phyloP scores from a whole-genome alignment of 2,113 vertebrate species.

The Corythoichthys intestinalis region DNA sequence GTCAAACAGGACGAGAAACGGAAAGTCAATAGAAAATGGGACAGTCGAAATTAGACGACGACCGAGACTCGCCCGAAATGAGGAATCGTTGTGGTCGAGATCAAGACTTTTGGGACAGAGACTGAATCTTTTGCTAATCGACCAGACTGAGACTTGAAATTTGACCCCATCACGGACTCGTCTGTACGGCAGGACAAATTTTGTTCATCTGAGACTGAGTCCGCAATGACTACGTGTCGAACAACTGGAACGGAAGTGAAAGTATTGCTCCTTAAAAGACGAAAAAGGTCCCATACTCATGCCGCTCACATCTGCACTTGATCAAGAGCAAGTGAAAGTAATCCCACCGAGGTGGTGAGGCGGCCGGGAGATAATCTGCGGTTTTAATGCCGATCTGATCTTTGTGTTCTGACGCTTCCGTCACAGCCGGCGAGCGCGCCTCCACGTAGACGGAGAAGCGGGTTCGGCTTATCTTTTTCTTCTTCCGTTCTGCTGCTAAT shows the following conservation, averaged over 20 bases:
- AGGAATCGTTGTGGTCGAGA: too few relatives aligned
- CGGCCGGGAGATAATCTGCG: neutral
- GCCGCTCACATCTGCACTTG: neutral
- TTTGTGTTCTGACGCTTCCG: neutral
- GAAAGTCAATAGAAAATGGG: too few relatives aligned
- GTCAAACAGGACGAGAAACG: too few relatives aligned
- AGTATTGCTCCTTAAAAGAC: neutral
- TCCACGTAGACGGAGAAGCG: neutral
- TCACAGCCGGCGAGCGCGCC: neutral
- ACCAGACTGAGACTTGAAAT: too few relatives aligned
- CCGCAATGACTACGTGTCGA: neutral
- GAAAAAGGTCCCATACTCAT: neutral
- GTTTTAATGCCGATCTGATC: neutral
- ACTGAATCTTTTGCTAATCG: too few relatives aligned
- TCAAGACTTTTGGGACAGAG: too few relatives aligned
- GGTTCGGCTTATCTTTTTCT: neutral
- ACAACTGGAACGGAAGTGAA: neutral
- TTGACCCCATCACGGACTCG: too few relatives aligned
- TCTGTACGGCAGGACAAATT: too few relatives aligned
- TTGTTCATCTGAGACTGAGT: too few relatives aligned
- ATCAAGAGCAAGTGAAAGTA: neutral
- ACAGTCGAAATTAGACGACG: too few relatives aligned
- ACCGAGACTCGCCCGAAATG: too few relatives aligned
- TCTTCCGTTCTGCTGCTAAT: neutral
- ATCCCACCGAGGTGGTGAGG: neutral